Evolutionary conservation across 2,797 vertebrate species (phyloP), one percentile per base, ranked within the genome.

Genomic region (Podarcis lilfordi): DNA sequence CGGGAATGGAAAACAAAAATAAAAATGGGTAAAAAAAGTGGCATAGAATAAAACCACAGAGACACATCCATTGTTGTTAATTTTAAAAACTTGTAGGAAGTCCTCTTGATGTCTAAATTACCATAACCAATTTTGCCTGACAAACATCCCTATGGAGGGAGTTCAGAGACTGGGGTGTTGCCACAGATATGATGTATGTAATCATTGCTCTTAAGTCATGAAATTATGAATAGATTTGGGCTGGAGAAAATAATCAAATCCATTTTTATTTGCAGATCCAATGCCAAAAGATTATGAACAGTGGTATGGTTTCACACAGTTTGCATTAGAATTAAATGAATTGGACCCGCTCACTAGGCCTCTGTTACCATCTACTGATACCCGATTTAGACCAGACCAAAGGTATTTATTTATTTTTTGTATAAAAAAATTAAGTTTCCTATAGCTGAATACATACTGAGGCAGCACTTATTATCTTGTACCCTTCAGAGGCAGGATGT

Each of bases 281-380:
- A 98, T 99, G 98, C 98, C 98, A 9, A 96, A 97, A 35, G 97
- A 98, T 90, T 96, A 97, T 27, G 98, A 99, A 85, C 98, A 98
- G 88, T 99, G 98, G 96, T 99, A 99, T 10, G 98, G 99, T 89
- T 99, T 99, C 94, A 99, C 99, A 32, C 98, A 98, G 84, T 99
- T 98, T 97, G 98, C 99, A 61, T 92, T 99, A 88, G 98, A 98
- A 95, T 96, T 99, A 93, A 99, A 99, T 86, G 99, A 99, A 95
- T 88, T 99, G 92, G 97, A 98, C 8, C 91, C 96, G 0, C 95
- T 95, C 40, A 96, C 96, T 17, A 98, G 97, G 93, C 88, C 93
- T 68, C 95, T 98, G 85, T 97, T 99, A 45, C 98, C 99, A n/a
- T 96, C 98, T 43, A 99, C 98, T 37, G 99, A 99, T 95, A 99